Base-by-base conservation (phyloP, 2,797 vertebrate genomes). In the Chaunax sp. region DNA sequence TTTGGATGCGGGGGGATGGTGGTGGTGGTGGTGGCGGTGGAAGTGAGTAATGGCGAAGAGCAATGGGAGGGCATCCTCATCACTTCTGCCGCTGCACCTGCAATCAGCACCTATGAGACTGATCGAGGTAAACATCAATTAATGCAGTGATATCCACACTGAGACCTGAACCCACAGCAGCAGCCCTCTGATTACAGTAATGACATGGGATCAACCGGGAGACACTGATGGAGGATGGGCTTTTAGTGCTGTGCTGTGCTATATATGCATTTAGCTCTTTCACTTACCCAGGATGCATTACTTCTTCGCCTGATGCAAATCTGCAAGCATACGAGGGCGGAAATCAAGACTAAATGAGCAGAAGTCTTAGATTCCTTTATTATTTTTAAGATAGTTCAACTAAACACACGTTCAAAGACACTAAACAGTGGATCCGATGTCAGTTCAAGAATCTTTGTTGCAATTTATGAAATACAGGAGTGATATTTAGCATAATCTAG, bases 81-180 rank as follows among this genome's bases (percentile, higher is more conserved):
- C 80, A 80, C 50, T 71, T 56, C 53, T 61, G 49, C 75, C 0
- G 22, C 70, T 53, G 73, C 85, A 86, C 77, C 83, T 86, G 85
- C 70, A 69, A 66, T 87, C 78, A 84, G 77, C 85, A 80, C 87
- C 77, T 82, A 18, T 11, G 88, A 87, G 84, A 85, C 85, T 68
- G 81, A 84, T 89, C 76, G 69, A 73, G 74, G 74, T 88, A 83
- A 89, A 87, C 80, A 74, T 82, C 86, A 87, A 88, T 89, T 87
- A 83, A 87, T 84, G 87, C 75, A 7, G 43, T 3, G 47, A 71
- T 64, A 67, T 78, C 65, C 81, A 78, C 61, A 3, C 7, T 3
- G 81, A 82, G 67, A 68, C 46, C 41, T n/a, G 4, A 26, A 3
- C 62, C 61, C 67, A 81, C 82, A 81, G 56, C 51, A 72, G 56